Base-by-base conservation (phyloP, 1,140 invertebrate species). In the Gonioctena quinquepunctata region DNA sequence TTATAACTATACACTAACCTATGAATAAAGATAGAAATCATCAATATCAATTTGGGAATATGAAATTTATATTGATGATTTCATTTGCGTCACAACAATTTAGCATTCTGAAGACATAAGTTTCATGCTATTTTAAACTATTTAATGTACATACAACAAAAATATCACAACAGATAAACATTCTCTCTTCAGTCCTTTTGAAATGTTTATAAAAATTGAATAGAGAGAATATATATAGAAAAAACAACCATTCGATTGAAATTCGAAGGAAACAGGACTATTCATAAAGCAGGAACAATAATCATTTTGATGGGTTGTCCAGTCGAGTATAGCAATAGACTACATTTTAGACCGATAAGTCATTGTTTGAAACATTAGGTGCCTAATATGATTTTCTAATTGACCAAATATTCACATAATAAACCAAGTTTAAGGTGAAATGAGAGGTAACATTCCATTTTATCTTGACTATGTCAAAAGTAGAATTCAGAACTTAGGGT, bases 121-220 rank as follows among this genome's bases (percentile, higher is more conserved):
- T 42, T 48, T 62, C 13, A 22, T 63, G 21, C 61, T 63, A 25
- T 25, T 27, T 22, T 28, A 26, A 62, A 62, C 60, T 62, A 62
- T 62, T 19, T 63, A 63, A 63, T 16, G 16, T 63, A 48, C 3
- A 56, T 56, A 21, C 1, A 22, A 63, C 28, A 27, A 49, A 49
- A 63, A 63, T 63, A 63, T 63, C 61, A 63, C 61, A 63, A 63
- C 42, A 23, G 11, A 23, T 63, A 63, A 63, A 63, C 33, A 63
- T 63, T 21, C 33, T 63, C 61, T 25, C 28, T 22, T 63, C 61
- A 63, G 61, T 63, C 33, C 28, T 63, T 63, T 62, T 63, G 16
- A 5, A 63, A 42, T 48, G 11, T 63, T 22, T 13, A 18, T n/a
- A 50, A 19, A 63, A 23, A 48, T 63, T 50, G 28, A 63, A 63